Evolutionary conservation across 2,113 vertebrate species (phyloP).

Genomic region (Eolophus roseicapilla): DNA sequence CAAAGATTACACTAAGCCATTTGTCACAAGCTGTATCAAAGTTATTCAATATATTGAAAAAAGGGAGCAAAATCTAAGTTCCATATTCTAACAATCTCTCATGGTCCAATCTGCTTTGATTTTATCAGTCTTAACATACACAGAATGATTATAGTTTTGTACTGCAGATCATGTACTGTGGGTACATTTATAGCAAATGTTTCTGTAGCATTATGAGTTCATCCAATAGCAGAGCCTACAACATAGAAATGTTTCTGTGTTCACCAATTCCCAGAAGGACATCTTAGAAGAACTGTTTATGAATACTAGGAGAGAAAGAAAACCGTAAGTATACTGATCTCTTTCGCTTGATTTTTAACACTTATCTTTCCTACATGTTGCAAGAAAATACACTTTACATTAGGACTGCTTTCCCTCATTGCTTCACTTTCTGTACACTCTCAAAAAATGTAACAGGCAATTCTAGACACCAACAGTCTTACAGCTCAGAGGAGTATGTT

Average conservation of each 20-base stretch:
- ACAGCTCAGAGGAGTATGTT: neutral
- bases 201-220: neutral
- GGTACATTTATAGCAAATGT: neutral
- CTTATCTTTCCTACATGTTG: neutral
- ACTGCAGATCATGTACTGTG: neutral
- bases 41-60: neutral
- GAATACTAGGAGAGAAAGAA: neutral
- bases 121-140: neutral
- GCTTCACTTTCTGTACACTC: neutral
- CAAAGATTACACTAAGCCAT: neutral
- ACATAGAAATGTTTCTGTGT: neutral
- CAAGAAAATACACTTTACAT: neutral
- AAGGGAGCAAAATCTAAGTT: neutral
- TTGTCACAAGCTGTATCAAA: neutral
- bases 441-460: neutral
- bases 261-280: neutral
- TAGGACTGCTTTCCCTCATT: neutral
- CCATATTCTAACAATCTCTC: neutral
- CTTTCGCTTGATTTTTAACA: neutral
- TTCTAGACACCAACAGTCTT: neutral
- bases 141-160: neutral
- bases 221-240: neutral
- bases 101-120: neutral
- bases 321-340: fast-evolving
- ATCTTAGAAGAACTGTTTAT: neutral